Base-by-base conservation (phyloP, 2,797 vertebrate species). In the Columba guinea region DNA sequence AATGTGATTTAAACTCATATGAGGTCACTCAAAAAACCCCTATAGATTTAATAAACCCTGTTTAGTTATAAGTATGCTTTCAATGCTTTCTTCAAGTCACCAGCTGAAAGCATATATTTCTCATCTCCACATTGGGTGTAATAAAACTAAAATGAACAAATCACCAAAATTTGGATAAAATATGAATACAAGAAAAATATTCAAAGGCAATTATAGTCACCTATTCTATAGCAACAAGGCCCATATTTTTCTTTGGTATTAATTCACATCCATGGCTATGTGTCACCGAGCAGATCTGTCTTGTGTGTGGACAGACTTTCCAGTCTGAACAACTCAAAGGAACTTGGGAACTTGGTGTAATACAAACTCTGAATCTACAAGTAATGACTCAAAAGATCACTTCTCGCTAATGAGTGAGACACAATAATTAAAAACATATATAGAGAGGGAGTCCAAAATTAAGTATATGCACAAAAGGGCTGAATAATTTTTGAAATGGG, bases 341-440 rank as follows among this genome's bases (percentile, higher is more conserved):
- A 39, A 7, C 14, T 62, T 55, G 18, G 21, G 6, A 80, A n/a
- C 32, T 79, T 51, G 6, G 9, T 68, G 16, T 10, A 53, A 62
- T 64, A 20, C 11, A 53, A 62, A 58, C 19, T 51, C 21, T 58
- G 63, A 48, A 80, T 16, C 26, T 60, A 46, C 5, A 13, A 62
- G 19, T 19, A 62, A 6, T 59, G 34, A 63, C 2, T 2, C 14
- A 13, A 59, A 0, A 1, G 1, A 10, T 78, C 85, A 3, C 8
- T 77, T 12, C 32, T 74, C 18, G 60, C 10, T 12, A 41, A 5
- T 32, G 27, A 32, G 7, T 53, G 73, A 67, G 11, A 52, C 10
- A 7, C 4, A 55, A 5, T 44, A 18, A 48, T 44, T 62, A 69
- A 86, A n/a, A 9, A 62, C 2, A 49, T 8, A 28, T 0, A 11